Evolutionary conservation across 2,113 vertebrate genomes (phyloP).

Genomic region (Salminus brasiliensis): DNA sequence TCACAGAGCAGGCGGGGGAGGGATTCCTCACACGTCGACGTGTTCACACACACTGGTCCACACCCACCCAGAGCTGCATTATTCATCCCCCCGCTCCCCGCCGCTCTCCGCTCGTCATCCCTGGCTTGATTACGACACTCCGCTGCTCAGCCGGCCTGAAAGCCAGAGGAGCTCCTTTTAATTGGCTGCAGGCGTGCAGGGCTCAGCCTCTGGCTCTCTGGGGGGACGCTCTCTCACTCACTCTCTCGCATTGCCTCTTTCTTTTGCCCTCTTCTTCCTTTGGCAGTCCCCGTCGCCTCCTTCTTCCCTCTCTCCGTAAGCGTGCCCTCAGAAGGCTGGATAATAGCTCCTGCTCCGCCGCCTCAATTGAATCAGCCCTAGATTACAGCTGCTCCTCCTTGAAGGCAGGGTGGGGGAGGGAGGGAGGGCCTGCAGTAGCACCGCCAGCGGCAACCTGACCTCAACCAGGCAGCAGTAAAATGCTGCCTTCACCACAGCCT

Average conservation of each 20-base stretch:
- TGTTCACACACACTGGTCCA: constrained; percentile 64
- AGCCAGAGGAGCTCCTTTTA: constrained; percentile 5
- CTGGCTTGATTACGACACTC: constrained; percentile 45
- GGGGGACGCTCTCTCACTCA: constrained; percentile 9
- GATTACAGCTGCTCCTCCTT: constrained; percentile 79
- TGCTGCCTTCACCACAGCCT: background rate
- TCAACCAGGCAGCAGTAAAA: constrained; percentile 53
- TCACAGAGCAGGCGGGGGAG: constrained; percentile 58
- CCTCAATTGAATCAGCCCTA: constrained; percentile 72
- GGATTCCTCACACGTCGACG: constrained; percentile 65
- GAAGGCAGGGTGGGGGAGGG: constrained; percentile 59
- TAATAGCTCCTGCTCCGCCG: constrained; percentile 68
- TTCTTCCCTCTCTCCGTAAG: background rate
- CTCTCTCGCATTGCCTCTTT: background rate
- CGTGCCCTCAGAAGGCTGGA: constrained; percentile 23
- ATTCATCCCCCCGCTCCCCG: constrained; percentile 63
- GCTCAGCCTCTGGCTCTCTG: constrained; percentile 9
- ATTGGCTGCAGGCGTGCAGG: constrained; percentile 43
- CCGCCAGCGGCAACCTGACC: constrained; percentile 34
- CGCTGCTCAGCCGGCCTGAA: background rate
- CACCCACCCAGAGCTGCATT: constrained; percentile 68
- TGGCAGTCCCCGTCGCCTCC: constrained; percentile 15
- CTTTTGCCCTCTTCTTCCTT: background rate
- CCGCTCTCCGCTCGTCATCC: constrained; percentile 36
- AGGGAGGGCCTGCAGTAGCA: constrained; percentile 21